phyloP scores from a whole-genome alignment of 2,797 vertebrate species.

The Ctenosaura bakeri region DNA sequence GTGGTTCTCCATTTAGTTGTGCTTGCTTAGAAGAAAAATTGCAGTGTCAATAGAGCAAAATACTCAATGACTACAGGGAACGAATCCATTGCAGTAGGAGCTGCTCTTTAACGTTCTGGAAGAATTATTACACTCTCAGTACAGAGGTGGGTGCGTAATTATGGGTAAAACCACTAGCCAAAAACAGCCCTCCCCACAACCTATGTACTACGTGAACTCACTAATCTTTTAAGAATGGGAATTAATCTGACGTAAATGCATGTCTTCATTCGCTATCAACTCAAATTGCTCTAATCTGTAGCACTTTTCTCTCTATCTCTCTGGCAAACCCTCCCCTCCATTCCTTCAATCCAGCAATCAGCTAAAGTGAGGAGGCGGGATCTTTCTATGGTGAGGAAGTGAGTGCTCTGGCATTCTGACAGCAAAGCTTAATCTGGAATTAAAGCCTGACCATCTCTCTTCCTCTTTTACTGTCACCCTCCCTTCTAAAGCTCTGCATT shows the following conservation, averaged over 20 bases:
- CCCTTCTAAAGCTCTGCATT: conserved; percentile 4
- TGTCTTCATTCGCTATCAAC: conserved; percentile 17
- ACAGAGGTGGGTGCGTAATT: background rate
- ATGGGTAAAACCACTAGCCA: background rate
- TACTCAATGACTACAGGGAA: rapidly evolving
- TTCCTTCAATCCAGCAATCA: conserved; percentile 36
- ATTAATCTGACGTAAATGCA: conserved; percentile 27
- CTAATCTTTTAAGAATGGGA: conserved; percentile 42
- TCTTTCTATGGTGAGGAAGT: conserved; percentile 1
- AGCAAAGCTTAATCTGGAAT: conserved; percentile 29
- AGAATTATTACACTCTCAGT: background rate
- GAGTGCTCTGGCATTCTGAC: conserved; percentile 12
- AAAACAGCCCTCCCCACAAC: background rate
- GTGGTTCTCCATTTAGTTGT: background rate
- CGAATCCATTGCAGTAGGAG: conserved; percentile 20
- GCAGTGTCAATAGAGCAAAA: background rate
- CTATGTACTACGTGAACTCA: conserved; percentile 30
- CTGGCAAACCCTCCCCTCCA: conserved; percentile 25
- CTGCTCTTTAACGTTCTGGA: background rate
- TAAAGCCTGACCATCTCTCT: background rate
- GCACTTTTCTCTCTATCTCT: background rate
- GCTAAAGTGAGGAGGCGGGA: conserved; percentile 40
- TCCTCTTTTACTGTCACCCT: conserved; percentile 11
- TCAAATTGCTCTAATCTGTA: conserved; percentile 31
- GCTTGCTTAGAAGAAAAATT: background rate